Conservation (phyloP, 2,113 vertebrate genomes). For the Chionis minor region DNA sequence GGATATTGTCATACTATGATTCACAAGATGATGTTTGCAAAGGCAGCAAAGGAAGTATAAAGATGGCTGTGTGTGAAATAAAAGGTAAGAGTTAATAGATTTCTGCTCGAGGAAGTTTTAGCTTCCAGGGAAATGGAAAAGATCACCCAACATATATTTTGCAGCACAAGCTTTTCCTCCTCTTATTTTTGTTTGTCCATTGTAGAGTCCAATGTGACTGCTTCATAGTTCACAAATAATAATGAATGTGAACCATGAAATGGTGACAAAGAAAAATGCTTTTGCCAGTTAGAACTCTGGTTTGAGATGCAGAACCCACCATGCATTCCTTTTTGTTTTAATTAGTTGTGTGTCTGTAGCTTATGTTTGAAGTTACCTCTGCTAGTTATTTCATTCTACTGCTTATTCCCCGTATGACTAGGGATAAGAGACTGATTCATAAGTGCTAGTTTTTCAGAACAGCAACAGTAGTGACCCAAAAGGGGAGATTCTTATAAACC, state of each 20-base stretch:
- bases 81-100: conserved; percentile 75
- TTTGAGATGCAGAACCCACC: not conserved
- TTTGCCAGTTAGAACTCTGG: not conserved
- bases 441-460: not conserved
- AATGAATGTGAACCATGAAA: not conserved
- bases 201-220: not conserved
- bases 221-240: not conserved
- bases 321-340: not conserved
- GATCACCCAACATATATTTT: not conserved
- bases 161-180: not conserved
- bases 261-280: not conserved
- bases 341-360: not conserved
- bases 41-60: conserved; percentile 88
- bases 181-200: not conserved
- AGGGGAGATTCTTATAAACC: not conserved
- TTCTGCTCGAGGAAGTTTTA: not conserved
- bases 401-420: not conserved
- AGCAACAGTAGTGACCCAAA: not conserved
- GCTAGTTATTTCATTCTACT: not conserved
- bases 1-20: conserved; percentile 87
- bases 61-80: conserved; percentile 89
- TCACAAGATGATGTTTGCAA: conserved; percentile 87
- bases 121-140: not conserved
- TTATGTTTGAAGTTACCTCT: not conserved
- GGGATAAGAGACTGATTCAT: not conserved